Conservation (phyloP, 2,888 invertebrate species). For the Tanytarsus gracilentus region DNA sequence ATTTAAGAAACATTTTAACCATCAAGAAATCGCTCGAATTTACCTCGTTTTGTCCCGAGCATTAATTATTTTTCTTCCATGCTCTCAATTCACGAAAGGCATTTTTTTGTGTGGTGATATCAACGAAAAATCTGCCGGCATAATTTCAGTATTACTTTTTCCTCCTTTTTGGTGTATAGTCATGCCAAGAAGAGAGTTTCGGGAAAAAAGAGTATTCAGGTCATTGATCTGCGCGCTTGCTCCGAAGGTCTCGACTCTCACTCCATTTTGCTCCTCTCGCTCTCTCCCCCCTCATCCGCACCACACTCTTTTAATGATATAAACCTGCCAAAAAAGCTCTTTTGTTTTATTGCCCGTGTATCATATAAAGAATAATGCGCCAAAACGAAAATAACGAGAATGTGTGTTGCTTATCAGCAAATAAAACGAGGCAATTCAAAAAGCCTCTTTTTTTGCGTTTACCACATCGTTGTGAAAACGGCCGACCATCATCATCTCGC, state of each 20-base stretch:
- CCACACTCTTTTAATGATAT: slow-evolving; percentile 19
- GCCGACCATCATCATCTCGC: too few relatives aligned
- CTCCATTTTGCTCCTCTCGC: not conserved
- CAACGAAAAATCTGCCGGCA: slow-evolving; percentile 5
- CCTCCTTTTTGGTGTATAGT: not conserved
- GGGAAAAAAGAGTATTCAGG: slow-evolving; percentile 9
- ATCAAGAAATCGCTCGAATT: not conserved
- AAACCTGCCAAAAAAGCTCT: slow-evolving; percentile 16
- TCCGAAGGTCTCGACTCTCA: slow-evolving; percentile 21
- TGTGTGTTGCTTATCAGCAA: slow-evolving; percentile 24
- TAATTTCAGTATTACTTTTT: not conserved
- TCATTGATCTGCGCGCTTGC: slow-evolving; percentile 20
- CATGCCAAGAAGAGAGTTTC: not conserved
- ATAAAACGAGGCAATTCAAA: slow-evolving; percentile 23
- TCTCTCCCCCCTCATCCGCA: not conserved
- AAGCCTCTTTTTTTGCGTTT: too few relatives aligned
- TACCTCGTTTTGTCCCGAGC: slow-evolving; percentile 5
- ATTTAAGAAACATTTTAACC: not conserved
- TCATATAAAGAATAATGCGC: slow-evolving; percentile 23
- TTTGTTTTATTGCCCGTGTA: slow-evolving; percentile 26
- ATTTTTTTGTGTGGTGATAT: slow-evolving; percentile 21
- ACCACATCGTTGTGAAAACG: too few relatives aligned
- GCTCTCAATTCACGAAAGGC: not conserved
- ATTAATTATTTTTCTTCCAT: slow-evolving; percentile 18
- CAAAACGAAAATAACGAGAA: slow-evolving; percentile 3